Conservation (phyloP, 2,888 invertebrate species). For the Rhorus exstirpatorius region DNA sequence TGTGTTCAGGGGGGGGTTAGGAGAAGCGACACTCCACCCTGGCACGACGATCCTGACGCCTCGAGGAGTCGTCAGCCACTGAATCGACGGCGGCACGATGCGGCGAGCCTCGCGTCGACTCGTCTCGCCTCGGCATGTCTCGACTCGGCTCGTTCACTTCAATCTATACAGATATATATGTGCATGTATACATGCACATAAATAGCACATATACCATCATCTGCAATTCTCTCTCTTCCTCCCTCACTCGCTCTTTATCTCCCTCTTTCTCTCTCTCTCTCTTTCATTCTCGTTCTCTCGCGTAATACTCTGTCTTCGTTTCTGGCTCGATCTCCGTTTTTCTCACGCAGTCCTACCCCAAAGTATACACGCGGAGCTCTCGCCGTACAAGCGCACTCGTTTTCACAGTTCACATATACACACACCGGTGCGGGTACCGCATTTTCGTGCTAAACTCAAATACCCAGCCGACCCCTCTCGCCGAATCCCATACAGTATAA, state of each 20-base stretch:
- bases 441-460: slow-evolving; percentile 60
- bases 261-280: slow-evolving; percentile 26
- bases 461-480: slow-evolving; percentile 34
- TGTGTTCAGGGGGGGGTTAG: slow-evolving; percentile 14
- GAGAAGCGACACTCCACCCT: slow-evolving; percentile 87
- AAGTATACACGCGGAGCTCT: slow-evolving; percentile 27
- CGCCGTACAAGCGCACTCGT: slow-evolving; percentile 54
- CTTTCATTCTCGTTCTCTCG: slow-evolving; percentile 84
- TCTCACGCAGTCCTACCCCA: slow-evolving; percentile 31
- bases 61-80: slow-evolving; percentile 84
- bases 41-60: slow-evolving; percentile 87
- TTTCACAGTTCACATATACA: slow-evolving; percentile 45
- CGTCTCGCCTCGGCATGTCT: slow-evolving; percentile 87
- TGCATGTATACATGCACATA: neutral
- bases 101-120: slow-evolving; percentile 83
- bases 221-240: slow-evolving; percentile 54
- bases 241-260: slow-evolving; percentile 37
- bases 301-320: slow-evolving; percentile 57
- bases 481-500: slow-evolving; percentile 33
- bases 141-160: slow-evolving; percentile 85
- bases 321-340: slow-evolving; percentile 44
- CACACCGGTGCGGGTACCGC: slow-evolving; percentile 53
- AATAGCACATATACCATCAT: slow-evolving; percentile 39
- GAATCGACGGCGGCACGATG: slow-evolving; percentile 73
- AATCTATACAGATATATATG: slow-evolving; percentile 55